Percentiles rank a stretch among this genome's conserved stretches.
These are phyloP conservation scores for Odontothrips loti DNA, from an alignment of 2,888 invertebrate species.

Conservation along the genomic window DNA sequence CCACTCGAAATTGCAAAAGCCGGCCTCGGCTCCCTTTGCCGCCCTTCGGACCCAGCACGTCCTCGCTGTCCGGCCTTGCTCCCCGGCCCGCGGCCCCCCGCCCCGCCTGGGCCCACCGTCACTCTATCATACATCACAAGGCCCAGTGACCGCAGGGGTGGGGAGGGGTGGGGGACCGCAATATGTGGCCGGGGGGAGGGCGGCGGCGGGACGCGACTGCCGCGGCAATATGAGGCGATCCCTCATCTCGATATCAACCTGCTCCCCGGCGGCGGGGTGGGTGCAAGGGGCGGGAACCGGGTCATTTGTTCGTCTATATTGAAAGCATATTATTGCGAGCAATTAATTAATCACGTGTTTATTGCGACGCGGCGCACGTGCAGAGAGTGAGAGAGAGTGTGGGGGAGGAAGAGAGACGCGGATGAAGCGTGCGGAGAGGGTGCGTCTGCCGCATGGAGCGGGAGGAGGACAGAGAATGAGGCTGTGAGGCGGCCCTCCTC, in stretches of 20 bases:
- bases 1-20: background rate
- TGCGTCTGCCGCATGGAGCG: background rate
- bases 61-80: no score
- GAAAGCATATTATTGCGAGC: constrained; percentile 24
- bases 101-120: background rate
- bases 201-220: background rate
- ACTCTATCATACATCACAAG: constrained; percentile 20
- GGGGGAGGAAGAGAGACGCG: background rate
- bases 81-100: background rate
- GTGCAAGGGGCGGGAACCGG: background rate
- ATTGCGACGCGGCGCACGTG: constrained; percentile 15
- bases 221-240: constrained; percentile 20
- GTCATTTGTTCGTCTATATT: constrained; percentile 23
- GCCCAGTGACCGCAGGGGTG: background rate
- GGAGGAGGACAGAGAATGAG: background rate
- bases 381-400: background rate
- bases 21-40: background rate
- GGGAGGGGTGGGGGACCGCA: background rate
- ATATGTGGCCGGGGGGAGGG: background rate
- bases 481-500: background rate
- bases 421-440: background rate
- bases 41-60: no score
- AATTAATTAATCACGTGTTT: constrained; percentile 27
- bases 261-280: constrained; percentile 8
- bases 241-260: constrained; percentile 26